Percentiles rank a stretch among this genome's conserved stretches.
These are phyloP conservation scores for Synanthedon tipuliformis DNA, from an alignment of 2,888 invertebrate genomes.

Conservation along the genomic window DNA sequence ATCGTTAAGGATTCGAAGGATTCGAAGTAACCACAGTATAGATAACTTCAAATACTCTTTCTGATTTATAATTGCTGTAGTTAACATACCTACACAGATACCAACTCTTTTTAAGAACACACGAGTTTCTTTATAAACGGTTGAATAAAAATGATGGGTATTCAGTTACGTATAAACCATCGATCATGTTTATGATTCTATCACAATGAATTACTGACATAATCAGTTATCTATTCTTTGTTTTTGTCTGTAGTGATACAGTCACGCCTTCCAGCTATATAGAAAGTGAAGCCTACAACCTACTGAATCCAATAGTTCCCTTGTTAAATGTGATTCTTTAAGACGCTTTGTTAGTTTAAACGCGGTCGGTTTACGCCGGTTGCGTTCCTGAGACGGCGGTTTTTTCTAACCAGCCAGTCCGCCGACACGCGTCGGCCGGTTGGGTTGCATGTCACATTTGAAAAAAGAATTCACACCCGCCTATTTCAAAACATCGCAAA, in stretches of 20 bases:
- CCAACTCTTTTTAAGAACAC: neutral
- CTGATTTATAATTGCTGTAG: neutral
- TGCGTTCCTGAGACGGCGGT: conserved; percentile 40
- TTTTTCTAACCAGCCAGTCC: conserved; percentile 37
- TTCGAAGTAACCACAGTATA: no score
- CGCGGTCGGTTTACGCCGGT: conserved; percentile 53
- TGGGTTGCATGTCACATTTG: conserved; percentile 10
- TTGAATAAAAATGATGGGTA: neutral
- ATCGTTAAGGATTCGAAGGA: no score
- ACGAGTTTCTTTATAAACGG: neutral
- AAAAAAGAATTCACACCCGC: neutral
- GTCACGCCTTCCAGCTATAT: conserved; percentile 23
- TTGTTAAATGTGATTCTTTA: conserved; percentile 18
- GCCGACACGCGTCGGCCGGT: conserved; percentile 17
- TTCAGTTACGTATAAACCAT: neutral
- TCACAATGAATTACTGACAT: conserved; percentile 17
- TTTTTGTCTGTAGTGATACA: conserved; percentile 22
- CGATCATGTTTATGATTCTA: neutral
- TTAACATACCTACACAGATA: no score
- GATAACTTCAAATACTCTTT: no score
- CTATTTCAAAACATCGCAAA: neutral
- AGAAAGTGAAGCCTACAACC: conserved; percentile 50
- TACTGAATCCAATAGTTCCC: conserved; percentile 25
- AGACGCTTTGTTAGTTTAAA: conserved; percentile 35
- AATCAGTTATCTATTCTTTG: conserved; percentile 25